Evolutionary conservation across 2,113 vertebrate genomes (phyloP).

Genomic region (Orthonyx spaldingii): DNA sequence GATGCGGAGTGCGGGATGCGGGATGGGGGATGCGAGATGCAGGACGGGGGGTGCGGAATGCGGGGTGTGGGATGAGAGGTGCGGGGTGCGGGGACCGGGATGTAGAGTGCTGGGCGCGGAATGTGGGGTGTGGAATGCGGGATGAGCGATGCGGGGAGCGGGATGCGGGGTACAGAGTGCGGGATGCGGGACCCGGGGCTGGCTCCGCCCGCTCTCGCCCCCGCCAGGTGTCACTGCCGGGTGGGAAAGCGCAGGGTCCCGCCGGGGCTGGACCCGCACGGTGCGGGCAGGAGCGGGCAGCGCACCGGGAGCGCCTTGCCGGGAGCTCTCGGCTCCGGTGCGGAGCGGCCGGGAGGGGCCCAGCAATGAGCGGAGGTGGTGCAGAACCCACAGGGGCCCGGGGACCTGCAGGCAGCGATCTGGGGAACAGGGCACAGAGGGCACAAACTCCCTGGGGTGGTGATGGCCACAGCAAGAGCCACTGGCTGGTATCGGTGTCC

Average conservation of each 20-base stretch:
- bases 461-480: background rate
- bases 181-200: too few relatives aligned
- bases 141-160: background rate
- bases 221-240: conserved; percentile 41
- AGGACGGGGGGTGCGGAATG: too few relatives aligned
- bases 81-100: too few relatives aligned
- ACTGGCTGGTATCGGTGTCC: background rate
- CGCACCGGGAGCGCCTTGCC: background rate
- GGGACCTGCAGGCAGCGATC: background rate
- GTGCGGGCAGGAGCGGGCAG: background rate
- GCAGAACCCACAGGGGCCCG: background rate
- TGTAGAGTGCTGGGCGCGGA: too few relatives aligned
- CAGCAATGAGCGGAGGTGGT: fast-evolving
- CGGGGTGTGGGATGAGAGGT: too few relatives aligned
- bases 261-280: too few relatives aligned
- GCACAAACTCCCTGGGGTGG: fast-evolving
- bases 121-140: background rate
- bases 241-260: background rate
- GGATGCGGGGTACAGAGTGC: too few relatives aligned
- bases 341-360: background rate
- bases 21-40: too few relatives aligned
- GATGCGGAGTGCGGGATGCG: too few relatives aligned
- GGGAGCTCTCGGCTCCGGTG: background rate
- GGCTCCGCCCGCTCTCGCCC: background rate
- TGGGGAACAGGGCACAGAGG: fast-evolving